Base-by-base conservation (phyloP, 1,140 invertebrate species). In the Acromyrmex charruanus region DNA sequence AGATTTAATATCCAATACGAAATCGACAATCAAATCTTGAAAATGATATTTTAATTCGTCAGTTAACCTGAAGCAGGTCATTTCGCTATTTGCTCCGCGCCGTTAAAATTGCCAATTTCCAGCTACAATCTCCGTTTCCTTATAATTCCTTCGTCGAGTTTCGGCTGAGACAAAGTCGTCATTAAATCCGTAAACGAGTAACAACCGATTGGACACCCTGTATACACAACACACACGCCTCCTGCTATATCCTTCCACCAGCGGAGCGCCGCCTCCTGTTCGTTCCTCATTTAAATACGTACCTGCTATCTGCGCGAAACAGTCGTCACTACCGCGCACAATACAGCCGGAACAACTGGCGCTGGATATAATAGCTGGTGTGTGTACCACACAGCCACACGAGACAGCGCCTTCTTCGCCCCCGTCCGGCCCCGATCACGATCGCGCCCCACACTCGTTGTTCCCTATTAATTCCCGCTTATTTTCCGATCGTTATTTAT, bases 231-330 rank as follows among this genome's bases (percentile, higher is more conserved):
- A 81, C 77, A 71, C 77, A 82, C 75, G 75, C 65, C 74, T 80
- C 65, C 53, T 69, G 75, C 61, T 82, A 71, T 86, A 86, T 86
- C 75, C 84, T 85, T 81, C 59, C 61, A 79, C 44, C 61, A 16
- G 16, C 31, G 49, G 59, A 79, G 59, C 84, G 59, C 84, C 84
- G 75, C 75, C 80, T 84, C 77, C 65, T 80, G 85, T 86, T 86
- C 85, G 85, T 86, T 69, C 77, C 85, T 87, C 85, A 87, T 87
- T 87, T 87, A 87, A 87, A 87, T 87, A 87, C 75, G 75, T 87
- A 82, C 80, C 69, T 84, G 80, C 85, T 87, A 87, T 87, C 85
- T 87, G 68, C 85, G 85, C 77, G 77, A 87, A 87, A 87, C 85
- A 87, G 85, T 87, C 77, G 85, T 87, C 85, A 87, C 85, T 82